Conservation (phyloP, 2,888 invertebrate species). For the Tachina lurida region DNA sequence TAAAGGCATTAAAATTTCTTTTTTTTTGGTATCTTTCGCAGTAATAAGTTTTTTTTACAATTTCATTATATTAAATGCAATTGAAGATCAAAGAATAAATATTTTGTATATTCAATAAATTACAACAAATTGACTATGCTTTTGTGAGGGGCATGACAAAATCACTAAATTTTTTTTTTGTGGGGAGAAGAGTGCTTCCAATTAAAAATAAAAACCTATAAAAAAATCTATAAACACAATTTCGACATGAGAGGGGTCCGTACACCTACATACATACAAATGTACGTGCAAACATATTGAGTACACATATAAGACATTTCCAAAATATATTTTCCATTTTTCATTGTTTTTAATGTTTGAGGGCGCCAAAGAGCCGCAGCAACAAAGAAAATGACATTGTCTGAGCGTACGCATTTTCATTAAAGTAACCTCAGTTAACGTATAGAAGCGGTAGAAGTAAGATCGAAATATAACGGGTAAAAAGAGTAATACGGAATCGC, state of each 20-base stretch:
- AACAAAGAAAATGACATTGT: slow-evolving; percentile 10
- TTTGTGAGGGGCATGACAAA: slow-evolving; percentile 5
- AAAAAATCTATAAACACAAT: slow-evolving; percentile 16
- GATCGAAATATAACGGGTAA: slow-evolving; percentile 39
- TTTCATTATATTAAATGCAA: background rate
- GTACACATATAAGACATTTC: slow-evolving; percentile 20
- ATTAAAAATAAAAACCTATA: background rate
- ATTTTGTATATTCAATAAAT: background rate
- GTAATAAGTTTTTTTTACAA: background rate
- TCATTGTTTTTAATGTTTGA: slow-evolving; percentile 37
- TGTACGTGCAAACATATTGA: background rate
- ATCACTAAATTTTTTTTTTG: background rate
- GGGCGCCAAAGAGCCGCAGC: slow-evolving; percentile 35
- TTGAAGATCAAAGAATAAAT: slow-evolving; percentile 6
- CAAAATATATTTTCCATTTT: slow-evolving; percentile 41
- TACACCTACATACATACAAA: background rate
- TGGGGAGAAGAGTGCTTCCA: background rate
- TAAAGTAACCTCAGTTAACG: slow-evolving; percentile 51
- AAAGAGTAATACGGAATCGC: background rate
- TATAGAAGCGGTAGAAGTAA: slow-evolving; percentile 37
- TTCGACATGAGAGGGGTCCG: slow-evolving; percentile 5
- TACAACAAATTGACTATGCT: too few relatives aligned
- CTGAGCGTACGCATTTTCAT: slow-evolving; percentile 31
- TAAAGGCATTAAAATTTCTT: too few relatives aligned
- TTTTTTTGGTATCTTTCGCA: background rate